Evolutionary conservation across 2,113 vertebrate genomes (phyloP).

Genomic region (Ictalurus punctatus): DNA sequence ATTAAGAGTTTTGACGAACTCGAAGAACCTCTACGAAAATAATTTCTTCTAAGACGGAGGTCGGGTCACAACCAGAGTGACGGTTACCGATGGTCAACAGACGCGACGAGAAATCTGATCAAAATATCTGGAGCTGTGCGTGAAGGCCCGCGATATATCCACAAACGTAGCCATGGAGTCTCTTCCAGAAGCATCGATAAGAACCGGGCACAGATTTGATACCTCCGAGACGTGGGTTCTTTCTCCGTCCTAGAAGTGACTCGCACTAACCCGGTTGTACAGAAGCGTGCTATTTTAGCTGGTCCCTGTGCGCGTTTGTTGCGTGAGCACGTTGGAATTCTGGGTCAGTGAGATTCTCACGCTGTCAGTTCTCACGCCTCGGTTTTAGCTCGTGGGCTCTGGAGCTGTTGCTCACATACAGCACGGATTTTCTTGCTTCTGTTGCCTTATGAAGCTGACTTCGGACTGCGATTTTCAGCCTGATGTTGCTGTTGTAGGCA

Average conservation of each 20-base stretch:
- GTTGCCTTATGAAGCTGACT: background rate
- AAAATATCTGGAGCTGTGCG: background rate
- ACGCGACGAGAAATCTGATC: background rate
- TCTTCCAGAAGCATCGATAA: background rate
- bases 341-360: conserved; percentile 45
- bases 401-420: background rate
- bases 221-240: conserved; percentile 28
- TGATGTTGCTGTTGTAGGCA: background rate
- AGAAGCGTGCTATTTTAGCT: conserved; percentile 19
- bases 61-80: background rate
- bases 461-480: background rate
- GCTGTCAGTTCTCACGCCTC: conserved; percentile 34
- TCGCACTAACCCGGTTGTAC: conserved; percentile 18
- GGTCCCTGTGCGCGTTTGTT: conserved; percentile 3
- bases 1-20: no score
- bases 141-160: background rate
- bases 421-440: background rate
- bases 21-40: background rate
- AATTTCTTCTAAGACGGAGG: background rate
- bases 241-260: conserved; percentile 42
- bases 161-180: background rate
- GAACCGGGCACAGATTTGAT: conserved; percentile 17
- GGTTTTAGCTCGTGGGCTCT: conserved; percentile 2
- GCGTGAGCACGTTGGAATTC: conserved; percentile 25
- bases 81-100: background rate